Conservation (phyloP, 1,140 invertebrate genomes). For the Macrosteles quadrilineatus region DNA sequence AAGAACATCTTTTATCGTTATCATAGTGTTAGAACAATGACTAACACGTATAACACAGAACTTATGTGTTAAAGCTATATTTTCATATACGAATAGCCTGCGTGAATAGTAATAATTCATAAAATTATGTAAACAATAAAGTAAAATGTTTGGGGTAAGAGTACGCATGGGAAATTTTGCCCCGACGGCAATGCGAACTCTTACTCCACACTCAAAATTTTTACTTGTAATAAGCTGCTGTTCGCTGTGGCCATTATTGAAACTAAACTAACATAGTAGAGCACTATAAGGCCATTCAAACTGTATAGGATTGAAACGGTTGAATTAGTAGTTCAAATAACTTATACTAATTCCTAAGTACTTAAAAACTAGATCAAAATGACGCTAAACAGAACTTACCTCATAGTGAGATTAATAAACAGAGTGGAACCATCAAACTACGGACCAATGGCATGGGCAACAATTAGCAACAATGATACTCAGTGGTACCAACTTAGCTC, state of each 20-base stretch:
- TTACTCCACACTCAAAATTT: background rate
- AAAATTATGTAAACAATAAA: background rate
- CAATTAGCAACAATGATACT: background rate
- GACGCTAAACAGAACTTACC: background rate
- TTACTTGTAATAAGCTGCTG: constrained; percentile 6
- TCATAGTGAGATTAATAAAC: background rate
- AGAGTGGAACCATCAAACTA: background rate
- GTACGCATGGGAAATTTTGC: constrained; percentile 1
- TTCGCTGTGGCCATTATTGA: background rate
- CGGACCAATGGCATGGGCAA: background rate
- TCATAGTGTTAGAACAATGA: background rate
- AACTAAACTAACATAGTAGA: background rate
- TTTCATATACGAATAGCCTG: background rate
- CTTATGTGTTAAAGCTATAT: too few species aligned
- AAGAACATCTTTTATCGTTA: background rate
- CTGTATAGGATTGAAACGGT: background rate
- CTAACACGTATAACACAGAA: background rate
- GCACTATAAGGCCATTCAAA: background rate
- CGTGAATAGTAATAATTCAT: background rate
- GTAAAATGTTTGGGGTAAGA: background rate
- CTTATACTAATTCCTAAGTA: constrained; percentile 4
- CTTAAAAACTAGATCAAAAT: constrained; percentile 1
- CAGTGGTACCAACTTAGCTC: constrained; percentile 13
- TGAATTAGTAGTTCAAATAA: background rate
- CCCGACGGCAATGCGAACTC: background rate